Evolutionary conservation across 23 tunicate species (phyloP), one percentile per base, ranked within the genome.

Genomic region (Ciona savignyi): DNA sequence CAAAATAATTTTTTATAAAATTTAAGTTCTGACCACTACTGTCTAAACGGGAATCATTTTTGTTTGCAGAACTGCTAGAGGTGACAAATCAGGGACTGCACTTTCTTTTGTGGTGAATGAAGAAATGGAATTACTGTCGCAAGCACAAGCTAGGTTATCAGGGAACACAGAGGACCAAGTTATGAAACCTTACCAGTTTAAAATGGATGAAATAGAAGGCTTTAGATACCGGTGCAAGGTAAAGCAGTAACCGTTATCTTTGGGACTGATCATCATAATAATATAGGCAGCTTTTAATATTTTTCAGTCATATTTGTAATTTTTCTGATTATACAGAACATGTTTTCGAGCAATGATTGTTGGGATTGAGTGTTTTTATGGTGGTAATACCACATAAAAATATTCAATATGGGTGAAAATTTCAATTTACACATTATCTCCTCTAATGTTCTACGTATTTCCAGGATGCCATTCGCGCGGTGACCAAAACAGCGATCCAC

Each of bases 181-280:
- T 19, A 20, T 93, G 65, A 84, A 83, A 21, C 85, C 88, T 2
- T 86, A 76, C 72, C 81, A 86, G 32, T 73, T 93, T 35, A 83
- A 78, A 33, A 86, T 86, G 98, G 81, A 81, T 28, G 98, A 86
- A 42, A 67, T 93, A 30, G 93, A 86, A 70, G 93, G 93, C 0
- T 78, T 93, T 23, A 69, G 93, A 60, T 93, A 93, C 33, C 66
- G 93, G 27, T 93, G 90, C 86, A 62, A 78, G 79, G 91, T 85
- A 67, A 29, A 33, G n/a, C n/a, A n/a, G n/a, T n/a, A n/a, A n/a
- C n/a, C n/a, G n/a, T n/a, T n/a, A n/a, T n/a, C n/a, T n/a, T n/a
- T n/a, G n/a, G n/a, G n/a, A n/a, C n/a, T n/a, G n/a, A n/a, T n/a
- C n/a, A n/a, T n/a, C n/a, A n/a, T n/a, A n/a, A n/a, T n/a, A n/a